Evolutionary conservation across 2,888 invertebrate genomes (phyloP), one percentile per base, ranked within the genome.

Genomic region (Sinopyrophorus schimmeli): DNA sequence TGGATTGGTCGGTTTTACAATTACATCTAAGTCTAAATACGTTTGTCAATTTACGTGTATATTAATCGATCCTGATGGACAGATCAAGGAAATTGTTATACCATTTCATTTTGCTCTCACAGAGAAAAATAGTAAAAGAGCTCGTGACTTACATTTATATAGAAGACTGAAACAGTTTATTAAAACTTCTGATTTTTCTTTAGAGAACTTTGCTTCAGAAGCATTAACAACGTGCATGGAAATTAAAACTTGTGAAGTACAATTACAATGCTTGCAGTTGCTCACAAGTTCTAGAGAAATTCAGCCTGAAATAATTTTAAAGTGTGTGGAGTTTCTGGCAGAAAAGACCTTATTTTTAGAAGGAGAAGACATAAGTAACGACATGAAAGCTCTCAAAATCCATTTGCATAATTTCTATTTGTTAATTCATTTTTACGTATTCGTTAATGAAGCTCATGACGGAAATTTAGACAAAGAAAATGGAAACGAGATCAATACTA

Each of bases 41-140:
- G 73, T 80, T 30, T 80, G 85, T 9, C 80, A 80, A 54, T 82
- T 83, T 65, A 82, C 84, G 38, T 89, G 92, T 64, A 79, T 91
- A 1, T 83, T 96, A 38, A 76, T 97, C 28, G 92, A 93, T 69
- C 84, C 89, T 1, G 85, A 89, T 67, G 91, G 92, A 0, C 81
- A 83, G 62, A 71, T 96, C 1, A 92, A 89, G 68, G 88, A 87
- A 65, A 81, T 96, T 53, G 76, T 79, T 52, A 86, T 96, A 61
- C 97, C 97, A 14, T 97, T 95, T 71, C 94, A 94, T 72, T 89
- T 87, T 70, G 88, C 92, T 0, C 76, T 96, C 24, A 89, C 89
- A 69, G 92, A 89, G 59, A 89, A 87, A 67, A 90, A 90, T 72
- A 92, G 90, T 47, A 87, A 87, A 61, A 82, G 89, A 62, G 89